These are phyloP conservation scores for Melanogrammus aeglefinus DNA, from an alignment of 2,797 vertebrate genomes.

Conservation along the genomic window DNA sequence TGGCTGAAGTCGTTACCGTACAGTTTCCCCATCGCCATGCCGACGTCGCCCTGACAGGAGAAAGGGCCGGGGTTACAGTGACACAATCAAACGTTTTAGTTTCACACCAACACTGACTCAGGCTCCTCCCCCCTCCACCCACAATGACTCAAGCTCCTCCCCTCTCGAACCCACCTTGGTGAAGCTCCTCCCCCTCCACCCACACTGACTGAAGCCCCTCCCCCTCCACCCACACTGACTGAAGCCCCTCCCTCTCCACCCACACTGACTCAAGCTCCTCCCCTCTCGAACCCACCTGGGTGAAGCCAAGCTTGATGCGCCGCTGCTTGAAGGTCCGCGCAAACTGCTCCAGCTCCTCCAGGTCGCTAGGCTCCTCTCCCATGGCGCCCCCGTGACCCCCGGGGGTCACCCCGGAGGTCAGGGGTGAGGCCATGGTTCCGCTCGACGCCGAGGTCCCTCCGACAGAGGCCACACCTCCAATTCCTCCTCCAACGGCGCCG, in stretches of 20 bases:
- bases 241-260: too few species aligned
- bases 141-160: slow-evolving; percentile 88
- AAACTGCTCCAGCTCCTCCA: slow-evolving; percentile 96
- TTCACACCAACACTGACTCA: not conserved
- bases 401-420: slow-evolving; percentile 54
- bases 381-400: slow-evolving; percentile 37
- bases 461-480: slow-evolving; percentile 30
- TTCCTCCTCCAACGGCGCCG: too few species aligned
- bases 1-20: slow-evolving; percentile 99
- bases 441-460: slow-evolving; percentile 58
- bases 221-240: too few species aligned
- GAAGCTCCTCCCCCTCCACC: too few species aligned
- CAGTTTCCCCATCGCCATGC: slow-evolving; percentile 96
- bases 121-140: slow-evolving; percentile 62
- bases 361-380: slow-evolving; percentile 88
- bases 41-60: slow-evolving; percentile 85
- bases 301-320: slow-evolving; percentile 96
- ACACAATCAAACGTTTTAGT: not conserved
- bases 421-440: slow-evolving; percentile 52
- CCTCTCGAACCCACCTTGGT: too few species aligned
- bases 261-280: too few species aligned
- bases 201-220: slow-evolving; percentile 76
- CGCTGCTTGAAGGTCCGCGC: slow-evolving; percentile 98
- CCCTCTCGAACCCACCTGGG: slow-evolving; percentile 48
- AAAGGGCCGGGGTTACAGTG: slow-evolving; percentile 2